A percentile compares a stretch with the other conserved stretches of the same genome.
These are phyloP conservation scores for Xenopus petersii DNA, from an alignment of 2,797 vertebrate species.

Conservation along the genomic window DNA sequence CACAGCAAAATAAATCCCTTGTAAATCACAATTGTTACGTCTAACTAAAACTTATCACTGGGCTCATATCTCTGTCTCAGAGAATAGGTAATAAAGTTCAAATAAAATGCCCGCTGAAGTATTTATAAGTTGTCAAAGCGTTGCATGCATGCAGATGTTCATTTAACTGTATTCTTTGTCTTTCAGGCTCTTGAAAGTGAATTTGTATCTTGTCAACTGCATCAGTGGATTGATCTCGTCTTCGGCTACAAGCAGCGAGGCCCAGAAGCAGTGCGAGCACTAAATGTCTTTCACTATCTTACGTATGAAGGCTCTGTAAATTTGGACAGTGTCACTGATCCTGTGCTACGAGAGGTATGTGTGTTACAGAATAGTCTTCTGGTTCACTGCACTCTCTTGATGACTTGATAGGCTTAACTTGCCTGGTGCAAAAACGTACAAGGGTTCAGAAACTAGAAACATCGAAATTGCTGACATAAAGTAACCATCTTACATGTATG, in stretches of 20 bases:
- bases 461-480: conserved; percentile 48
- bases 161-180: conserved; percentile 45
- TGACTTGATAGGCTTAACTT: conserved; percentile 42
- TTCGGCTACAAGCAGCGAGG: conserved; percentile 98
- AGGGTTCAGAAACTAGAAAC: neutral
- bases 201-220: conserved; percentile 98
- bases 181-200: conserved; percentile 95
- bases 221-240: conserved; percentile 99
- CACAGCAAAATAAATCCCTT: neutral
- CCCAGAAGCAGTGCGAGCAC: conserved; percentile 90
- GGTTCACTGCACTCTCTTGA: conserved; percentile 57
- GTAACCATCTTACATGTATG: neutral
- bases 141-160: conserved; percentile 6
- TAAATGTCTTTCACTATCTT: conserved; percentile 95
- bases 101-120: neutral
- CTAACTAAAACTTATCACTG: too few species aligned
- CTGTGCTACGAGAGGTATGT: conserved; percentile 86
- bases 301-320: conserved; percentile 92
- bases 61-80: too few species aligned
- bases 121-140: neutral
- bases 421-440: conserved; percentile 23
- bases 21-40: too few species aligned
- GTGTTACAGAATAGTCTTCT: neutral
- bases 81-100: too few species aligned
- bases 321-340: conserved; percentile 89